Conservation (phyloP, 1,140 invertebrate genomes). For the Ditylenchus dipsaci region DNA sequence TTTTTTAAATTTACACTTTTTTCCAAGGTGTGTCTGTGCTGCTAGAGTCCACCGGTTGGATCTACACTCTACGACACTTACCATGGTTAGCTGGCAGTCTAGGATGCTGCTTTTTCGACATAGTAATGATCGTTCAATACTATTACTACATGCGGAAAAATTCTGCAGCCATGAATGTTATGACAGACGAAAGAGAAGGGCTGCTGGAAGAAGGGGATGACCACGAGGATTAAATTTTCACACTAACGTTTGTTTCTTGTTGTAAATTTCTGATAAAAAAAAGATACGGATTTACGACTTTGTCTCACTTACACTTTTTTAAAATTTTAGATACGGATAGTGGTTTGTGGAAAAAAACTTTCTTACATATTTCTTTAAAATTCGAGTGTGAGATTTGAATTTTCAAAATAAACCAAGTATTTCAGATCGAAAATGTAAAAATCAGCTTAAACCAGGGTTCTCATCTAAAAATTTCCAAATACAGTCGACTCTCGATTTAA, state of each 20-base stretch:
- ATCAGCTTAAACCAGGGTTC: too few relatives aligned
- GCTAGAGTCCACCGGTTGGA: slow-evolving; percentile 53
- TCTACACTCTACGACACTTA: slow-evolving; percentile 52
- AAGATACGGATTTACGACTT: too few relatives aligned
- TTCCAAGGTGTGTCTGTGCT: slow-evolving; percentile 37
- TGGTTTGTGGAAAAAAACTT: too few relatives aligned
- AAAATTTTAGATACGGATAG: too few relatives aligned
- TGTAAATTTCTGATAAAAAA: too few relatives aligned
- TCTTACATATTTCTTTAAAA: too few relatives aligned
- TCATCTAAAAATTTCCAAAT: too few relatives aligned
- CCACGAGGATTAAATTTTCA: not conserved
- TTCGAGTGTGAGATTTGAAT: too few relatives aligned
- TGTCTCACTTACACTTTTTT: not conserved
- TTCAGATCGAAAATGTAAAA: too few relatives aligned
- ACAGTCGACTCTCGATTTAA: too few relatives aligned
- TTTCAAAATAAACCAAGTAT: too few relatives aligned
- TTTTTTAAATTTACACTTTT: not conserved
- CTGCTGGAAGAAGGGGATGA: slow-evolving; percentile 12
- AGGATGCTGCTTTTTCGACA: slow-evolving; percentile 55
- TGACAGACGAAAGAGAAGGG: slow-evolving; percentile 31
- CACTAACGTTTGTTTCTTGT: not conserved
- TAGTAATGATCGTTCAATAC: slow-evolving; percentile 50
- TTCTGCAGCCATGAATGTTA: not conserved
- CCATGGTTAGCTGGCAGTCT: slow-evolving; percentile 55
- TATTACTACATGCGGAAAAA: slow-evolving; percentile 49